Evolutionary conservation across 2,113 vertebrate species (phyloP).

Genomic region (Baryphthengus martii): DNA sequence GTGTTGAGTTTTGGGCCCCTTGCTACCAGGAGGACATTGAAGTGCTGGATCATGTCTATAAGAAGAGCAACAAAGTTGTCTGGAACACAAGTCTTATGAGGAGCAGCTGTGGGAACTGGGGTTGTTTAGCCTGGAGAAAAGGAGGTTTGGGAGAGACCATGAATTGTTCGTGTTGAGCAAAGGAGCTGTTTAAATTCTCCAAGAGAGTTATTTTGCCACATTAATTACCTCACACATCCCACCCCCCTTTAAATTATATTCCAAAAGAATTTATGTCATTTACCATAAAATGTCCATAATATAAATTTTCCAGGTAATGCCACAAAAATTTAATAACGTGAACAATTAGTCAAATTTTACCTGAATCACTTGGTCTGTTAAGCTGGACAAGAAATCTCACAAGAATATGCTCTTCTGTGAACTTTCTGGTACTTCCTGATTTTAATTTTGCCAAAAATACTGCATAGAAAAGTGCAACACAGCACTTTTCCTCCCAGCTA

Average conservation of each 20-base stretch:
- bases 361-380: not conserved
- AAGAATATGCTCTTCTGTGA: not conserved
- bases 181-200: not conserved
- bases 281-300: not conserved
- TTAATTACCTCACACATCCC: not conserved
- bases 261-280: not conserved
- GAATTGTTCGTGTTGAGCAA: not conserved
- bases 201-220: not conserved
- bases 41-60: too few relatives aligned
- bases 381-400: not conserved
- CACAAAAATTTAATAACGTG: not conserved
- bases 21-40: too few relatives aligned
- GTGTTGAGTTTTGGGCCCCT: too few relatives aligned
- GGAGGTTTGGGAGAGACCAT: too few relatives aligned
- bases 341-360: not conserved
- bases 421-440: constrained; percentile 36
- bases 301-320: not conserved
- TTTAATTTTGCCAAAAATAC: constrained; percentile 18
- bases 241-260: not conserved
- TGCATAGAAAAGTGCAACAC: constrained; percentile 1
- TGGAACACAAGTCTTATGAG: too few relatives aligned
- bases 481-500: constrained; percentile 38
- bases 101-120: too few relatives aligned
- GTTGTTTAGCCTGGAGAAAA: too few relatives aligned
- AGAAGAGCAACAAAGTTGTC: too few relatives aligned